Percentiles rank a stretch among this genome's conserved stretches.
Evolutionary conservation across 2,888 invertebrate genomes (phyloP).

Genomic region (Lasioglossum oenotherae): DNA sequence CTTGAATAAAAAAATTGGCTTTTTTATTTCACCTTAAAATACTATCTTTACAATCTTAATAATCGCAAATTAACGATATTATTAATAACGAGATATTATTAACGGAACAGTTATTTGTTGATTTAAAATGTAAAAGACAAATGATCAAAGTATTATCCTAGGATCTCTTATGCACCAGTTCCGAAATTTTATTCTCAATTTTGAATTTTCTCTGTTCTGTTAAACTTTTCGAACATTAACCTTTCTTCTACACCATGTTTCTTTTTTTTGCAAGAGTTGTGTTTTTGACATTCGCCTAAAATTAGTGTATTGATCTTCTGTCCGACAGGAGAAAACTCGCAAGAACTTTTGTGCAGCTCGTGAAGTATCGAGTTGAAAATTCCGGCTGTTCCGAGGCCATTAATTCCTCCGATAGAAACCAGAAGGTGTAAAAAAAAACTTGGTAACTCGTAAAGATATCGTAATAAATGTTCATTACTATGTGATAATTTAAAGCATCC

Average conservation of each 20-base stretch:
- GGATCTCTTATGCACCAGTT: not conserved
- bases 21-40: too few relatives aligned
- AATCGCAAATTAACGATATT: too few relatives aligned
- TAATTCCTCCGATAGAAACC: not conserved
- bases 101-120: not conserved
- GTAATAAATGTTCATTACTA: constrained; percentile 18
- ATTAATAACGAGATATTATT: not conserved
- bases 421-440: not conserved
- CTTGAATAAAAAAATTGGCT: too few relatives aligned
- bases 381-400: not conserved
- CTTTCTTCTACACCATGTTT: not conserved
- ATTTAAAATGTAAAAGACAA: not conserved
- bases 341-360: constrained; percentile 7
- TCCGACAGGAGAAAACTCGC: not conserved
- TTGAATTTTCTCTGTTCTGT: not conserved
- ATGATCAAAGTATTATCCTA: not conserved
- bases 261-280: not conserved
- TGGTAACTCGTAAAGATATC: not conserved
- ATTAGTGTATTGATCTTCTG: not conserved
- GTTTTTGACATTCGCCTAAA: constrained; percentile 4
- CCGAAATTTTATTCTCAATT: not conserved
- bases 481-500: constrained; percentile 12
- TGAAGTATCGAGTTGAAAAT: constrained; percentile 22
- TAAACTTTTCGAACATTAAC: not conserved
- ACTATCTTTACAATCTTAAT: too few relatives aligned